Base-by-base conservation (phyloP, 2,888 invertebrate genomes). In the Isotomurus palustris region DNA sequence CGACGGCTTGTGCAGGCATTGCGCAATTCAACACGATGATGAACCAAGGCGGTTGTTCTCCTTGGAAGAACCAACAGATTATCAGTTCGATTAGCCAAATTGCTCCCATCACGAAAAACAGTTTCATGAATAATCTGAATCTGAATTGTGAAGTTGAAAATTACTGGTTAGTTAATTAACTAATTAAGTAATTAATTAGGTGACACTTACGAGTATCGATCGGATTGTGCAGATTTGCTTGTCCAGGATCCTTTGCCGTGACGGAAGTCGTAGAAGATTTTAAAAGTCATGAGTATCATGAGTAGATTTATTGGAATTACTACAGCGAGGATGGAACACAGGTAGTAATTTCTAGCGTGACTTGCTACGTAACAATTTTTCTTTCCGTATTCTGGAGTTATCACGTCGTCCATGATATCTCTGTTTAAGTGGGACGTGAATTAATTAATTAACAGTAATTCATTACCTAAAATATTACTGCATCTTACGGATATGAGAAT, bases 1-100 rank as follows among this genome's bases (percentile, higher is more conserved):
- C 59, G 27, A 55, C 21, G 3, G 64, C 56, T 35, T 64, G 64
- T 17, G 59, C 43, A 41, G 58, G 59, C 57, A 64, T 59, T n/a
- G 58, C 17, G 10, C 49, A 61, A 52, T 64, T 61, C 14, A 64
- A 41, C 12, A 48, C 10, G 28, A 61, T 59, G 28, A 61, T 27
- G 28, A 32, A 24, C 59, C 58, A 59, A 12, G 64, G 54, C 41
- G 48, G 49, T 21, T 25, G 10, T 17, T 56, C 53, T 14, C 58
- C 62, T n/a, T 58, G 58, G 32, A 58, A 58, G 14, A 44, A 41
- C 58, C 58, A 62, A 21, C 52, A 55, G 21, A 62, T 12, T 3
- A 62, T 41, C 29, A 53, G 54, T 29, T 49, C 49, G 28, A 49
- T 35, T 8, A 14, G 19, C 49, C 49, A 49, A 21, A 49, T 35